These are phyloP conservation scores for Merops nubicus DNA, from an alignment of 2,113 vertebrate genomes.

Conservation along the genomic window DNA sequence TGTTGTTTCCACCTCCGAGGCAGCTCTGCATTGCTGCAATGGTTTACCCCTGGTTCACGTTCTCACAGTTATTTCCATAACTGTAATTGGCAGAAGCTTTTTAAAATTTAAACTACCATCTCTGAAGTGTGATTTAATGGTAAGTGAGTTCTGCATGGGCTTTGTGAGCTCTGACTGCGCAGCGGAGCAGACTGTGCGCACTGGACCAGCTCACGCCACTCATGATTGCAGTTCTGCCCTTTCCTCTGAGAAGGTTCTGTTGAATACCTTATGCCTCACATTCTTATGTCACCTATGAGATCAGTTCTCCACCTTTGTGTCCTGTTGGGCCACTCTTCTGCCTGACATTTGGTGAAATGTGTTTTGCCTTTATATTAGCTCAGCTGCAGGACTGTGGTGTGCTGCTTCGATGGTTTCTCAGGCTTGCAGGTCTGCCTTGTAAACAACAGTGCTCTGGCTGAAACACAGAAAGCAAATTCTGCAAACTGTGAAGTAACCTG, in stretches of 20 bases:
- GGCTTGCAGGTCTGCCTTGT: neutral
- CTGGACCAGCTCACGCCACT: neutral
- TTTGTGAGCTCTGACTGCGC: neutral
- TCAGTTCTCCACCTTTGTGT: neutral
- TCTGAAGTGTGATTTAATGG: neutral
- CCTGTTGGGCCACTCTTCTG: neutral
- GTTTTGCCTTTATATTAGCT: neutral
- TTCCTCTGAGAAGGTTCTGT: neutral
- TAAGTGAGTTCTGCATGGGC: neutral
- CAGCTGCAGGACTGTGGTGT: neutral
- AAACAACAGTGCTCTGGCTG: neutral
- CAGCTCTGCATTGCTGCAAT: neutral
- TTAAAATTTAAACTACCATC: neutral
- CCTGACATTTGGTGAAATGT: fast-evolving
- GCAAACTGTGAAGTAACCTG: neutral
- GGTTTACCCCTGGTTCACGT: neutral
- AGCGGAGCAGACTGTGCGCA: neutral
- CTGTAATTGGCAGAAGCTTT: neutral
- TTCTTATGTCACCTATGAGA: fast-evolving
- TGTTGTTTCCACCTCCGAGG: neutral
- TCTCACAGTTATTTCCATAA: neutral
- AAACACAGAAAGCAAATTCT: neutral
- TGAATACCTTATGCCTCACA: neutral
- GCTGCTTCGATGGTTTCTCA: neutral
- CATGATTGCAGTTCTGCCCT: neutral